Base-by-base conservation (phyloP, 1,140 invertebrate genomes). In the Leptoteleia sp. region DNA sequence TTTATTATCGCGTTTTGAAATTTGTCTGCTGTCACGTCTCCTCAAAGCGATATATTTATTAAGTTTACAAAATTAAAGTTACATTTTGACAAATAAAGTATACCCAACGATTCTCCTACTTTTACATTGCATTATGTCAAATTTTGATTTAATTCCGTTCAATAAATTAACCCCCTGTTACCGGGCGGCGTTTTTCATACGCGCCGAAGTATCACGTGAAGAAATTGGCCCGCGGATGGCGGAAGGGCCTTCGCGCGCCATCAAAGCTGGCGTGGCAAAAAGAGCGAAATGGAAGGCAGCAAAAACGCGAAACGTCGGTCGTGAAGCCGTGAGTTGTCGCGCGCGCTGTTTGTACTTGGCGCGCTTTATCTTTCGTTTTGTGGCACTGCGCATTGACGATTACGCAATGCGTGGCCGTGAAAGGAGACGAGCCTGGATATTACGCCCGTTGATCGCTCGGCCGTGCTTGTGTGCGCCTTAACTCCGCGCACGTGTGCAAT, bases 321-420 rank as follows among this genome's bases (percentile, higher is more conserved):
- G 64, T 62, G 42, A 77, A 67, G 52, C 50, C 33, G 61, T 43
- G 59, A 7, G 1, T 29, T 29, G 40, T 29, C 35, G 48, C 25
- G 48, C 43, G 47, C 64, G 40, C 64, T 67, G 77, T 82, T 81
- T 70, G 82, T 85, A 86, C 82, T 83, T 76, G 77, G 78, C 71
- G 73, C 79, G 79, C 76, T 84, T 83, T 79, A 80, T 87, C 81
- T 79, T 82, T 84, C 81, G 76, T 84, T 84, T 85, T 83, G 78
- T 83, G 81, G 82, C 83, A 80, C 82, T 78, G 82, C 79, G 82
- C 82, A 82, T 80, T 83, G 82, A 70, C 81, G 84, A 87, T 88
- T 88, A 88, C 86, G 87, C 86, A 89, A 88, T 84, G 84, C 83
- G 83, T 88, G 87, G 85, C 85, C 87, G 86, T 88, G 87, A 87